Percentiles rank a stretch among this genome's conserved stretches.
phyloP scores from a whole-genome alignment of 1,140 invertebrate genomes.

The Tyrophagus putrescentiae region DNA sequence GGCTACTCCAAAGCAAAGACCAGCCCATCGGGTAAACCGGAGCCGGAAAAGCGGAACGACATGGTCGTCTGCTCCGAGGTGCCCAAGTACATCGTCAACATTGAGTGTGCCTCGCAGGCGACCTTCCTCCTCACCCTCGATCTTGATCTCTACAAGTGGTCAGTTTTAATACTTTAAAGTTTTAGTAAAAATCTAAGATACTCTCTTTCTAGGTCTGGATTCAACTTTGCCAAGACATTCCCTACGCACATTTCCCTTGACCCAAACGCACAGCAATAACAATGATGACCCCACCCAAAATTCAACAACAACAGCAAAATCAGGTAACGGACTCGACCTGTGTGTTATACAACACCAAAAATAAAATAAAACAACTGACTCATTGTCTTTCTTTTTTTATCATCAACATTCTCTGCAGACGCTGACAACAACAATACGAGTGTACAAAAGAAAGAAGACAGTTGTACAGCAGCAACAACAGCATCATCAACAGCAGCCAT shows the following conservation, averaged over 20 bases:
- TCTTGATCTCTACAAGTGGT: constrained; percentile 10
- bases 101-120: constrained; percentile 12
- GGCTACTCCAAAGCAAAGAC: constrained; percentile 14
- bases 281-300: background rate
- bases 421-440: background rate
- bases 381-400: no score
- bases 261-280: background rate
- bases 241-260: background rate
- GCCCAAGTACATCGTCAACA: constrained; percentile 16
- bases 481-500: no score
- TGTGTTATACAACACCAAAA: background rate
- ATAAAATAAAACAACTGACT: no score
- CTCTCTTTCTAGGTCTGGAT: background rate
- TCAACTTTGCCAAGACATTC: background rate
- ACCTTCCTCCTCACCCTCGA: constrained; percentile 15
- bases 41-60: constrained; percentile 7
- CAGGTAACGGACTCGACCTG: background rate
- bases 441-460: background rate
- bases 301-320: background rate
- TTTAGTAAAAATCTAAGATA: no score
- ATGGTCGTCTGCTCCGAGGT: constrained; percentile 11
- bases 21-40: no score
- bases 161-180: background rate
- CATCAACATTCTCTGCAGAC: no score
- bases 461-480: no score